Base-by-base conservation (phyloP, 2,888 invertebrate genomes). In the Neocrepidodera transversa region DNA sequence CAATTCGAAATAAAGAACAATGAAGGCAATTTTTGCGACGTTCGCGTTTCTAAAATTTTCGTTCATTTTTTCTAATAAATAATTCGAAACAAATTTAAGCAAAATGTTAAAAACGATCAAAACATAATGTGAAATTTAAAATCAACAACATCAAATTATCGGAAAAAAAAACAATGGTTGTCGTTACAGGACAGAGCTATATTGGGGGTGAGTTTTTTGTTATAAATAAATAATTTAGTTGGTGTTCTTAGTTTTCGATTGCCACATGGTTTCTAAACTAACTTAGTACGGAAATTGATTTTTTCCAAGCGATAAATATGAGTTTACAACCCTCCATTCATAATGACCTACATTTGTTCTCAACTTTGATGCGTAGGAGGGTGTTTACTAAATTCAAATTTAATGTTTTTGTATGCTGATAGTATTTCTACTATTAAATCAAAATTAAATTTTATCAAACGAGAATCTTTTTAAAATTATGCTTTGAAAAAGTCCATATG, bases 201-300 rank as follows among this genome's bases (percentile, higher is more conserved):
- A 60, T 71, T 28, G 65, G 67, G 58, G 72, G 72, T 73, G 61
- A 71, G 68, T 65, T 38, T 56, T 28, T 40, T 10, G n/a, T n/a
- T 42, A 36, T n/a, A 10, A 11, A n/a, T 11, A 2, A 14, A 20
- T 14, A 5, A 28, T 35, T 45, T 32, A 6, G 16, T 10, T 23
- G 17, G 10, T 32, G 13, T 11, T 42, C n/a, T 23, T 23, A 32
- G 16, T 8, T n/a, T 36, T 10, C 18, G 8, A 7, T 3, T 6
- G n/a, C 3, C 2, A 40, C 38, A 17, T 26, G 6, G 8, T 26
- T 1, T 26, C 23, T n/a, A 10, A 1, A 28, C 2, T 35, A 7
- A n/a, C n/a, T 28, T 20, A 1, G 2, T 2, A 10, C 3, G 13
- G n/a, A n/a, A 26, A 49, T 7, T 35, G 20, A 23, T 11, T 18